Conservation (phyloP, 2,113 vertebrate species). For the Irena cyanogastra region DNA sequence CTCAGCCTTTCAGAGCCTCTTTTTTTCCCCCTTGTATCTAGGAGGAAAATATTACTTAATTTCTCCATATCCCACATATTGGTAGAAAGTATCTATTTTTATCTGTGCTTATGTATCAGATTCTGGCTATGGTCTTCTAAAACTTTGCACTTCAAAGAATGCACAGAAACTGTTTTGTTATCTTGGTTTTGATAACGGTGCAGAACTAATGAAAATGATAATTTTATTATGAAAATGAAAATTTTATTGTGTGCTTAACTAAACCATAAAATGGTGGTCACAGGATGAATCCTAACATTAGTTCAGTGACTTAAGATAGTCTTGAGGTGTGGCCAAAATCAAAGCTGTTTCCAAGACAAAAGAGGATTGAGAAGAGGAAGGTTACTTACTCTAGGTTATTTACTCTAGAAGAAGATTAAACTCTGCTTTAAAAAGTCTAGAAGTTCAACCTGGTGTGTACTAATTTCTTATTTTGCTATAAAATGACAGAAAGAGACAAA, state of each 20-base stretch:
- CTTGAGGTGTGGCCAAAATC: neutral
- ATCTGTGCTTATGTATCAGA: neutral
- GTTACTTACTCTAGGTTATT: too few species aligned
- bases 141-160: neutral
- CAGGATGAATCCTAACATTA: neutral
- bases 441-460: neutral
- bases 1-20: neutral
- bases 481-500: neutral
- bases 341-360: neutral
- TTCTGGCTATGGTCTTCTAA: neutral
- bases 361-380: neutral
- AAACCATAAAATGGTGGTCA: neutral
- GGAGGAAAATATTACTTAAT: neutral
- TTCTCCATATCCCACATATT: neutral
- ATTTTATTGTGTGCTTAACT: neutral
- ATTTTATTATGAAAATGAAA: neutral
- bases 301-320: neutral
- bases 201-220: neutral
- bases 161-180: neutral
- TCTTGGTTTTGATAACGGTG: neutral
- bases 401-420: too few species aligned
- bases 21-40: rapidly evolving
- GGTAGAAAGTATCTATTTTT: neutral
- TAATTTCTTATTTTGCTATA: neutral
- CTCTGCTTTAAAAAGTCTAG: too few species aligned